A percentile compares a stretch with the other conserved stretches of the same genome.
phyloP scores from a whole-genome alignment of 2,888 invertebrate species.

The Ectemnius continuus region DNA sequence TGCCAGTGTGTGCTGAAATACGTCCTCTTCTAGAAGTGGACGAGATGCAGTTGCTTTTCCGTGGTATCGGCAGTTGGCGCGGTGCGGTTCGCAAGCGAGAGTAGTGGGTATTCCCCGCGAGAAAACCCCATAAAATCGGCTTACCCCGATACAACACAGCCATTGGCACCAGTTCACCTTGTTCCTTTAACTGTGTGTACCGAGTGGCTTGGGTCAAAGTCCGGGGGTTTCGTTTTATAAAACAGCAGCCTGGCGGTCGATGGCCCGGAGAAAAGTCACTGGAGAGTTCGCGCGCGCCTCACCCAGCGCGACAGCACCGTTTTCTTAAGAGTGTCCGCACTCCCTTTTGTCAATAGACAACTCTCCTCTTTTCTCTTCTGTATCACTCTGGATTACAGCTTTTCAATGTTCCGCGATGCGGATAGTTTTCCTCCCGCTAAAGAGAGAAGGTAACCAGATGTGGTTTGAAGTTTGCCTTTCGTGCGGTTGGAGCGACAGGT shows the following conservation, averaged over 20 bases:
- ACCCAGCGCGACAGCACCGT: not conserved
- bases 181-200: constrained; percentile 6
- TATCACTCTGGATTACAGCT: too few species aligned
- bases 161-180: constrained; percentile 11
- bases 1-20: not conserved
- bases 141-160: constrained; percentile 62
- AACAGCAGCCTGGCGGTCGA: constrained; percentile 53
- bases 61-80: constrained; percentile 69
- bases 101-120: constrained; percentile 59
- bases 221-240: constrained; percentile 56
- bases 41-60: constrained; percentile 59
- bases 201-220: constrained; percentile 38
- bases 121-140: constrained; percentile 71
- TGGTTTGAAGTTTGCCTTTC: too few species aligned
- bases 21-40: constrained; percentile 47
- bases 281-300: constrained; percentile 9
- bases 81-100: constrained; percentile 52
- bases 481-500: too few species aligned
- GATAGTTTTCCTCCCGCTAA: too few species aligned
- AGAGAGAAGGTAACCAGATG: too few species aligned
- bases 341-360: not conserved
- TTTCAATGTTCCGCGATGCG: too few species aligned
- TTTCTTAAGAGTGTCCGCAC: not conserved
- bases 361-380: too few species aligned
- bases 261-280: constrained; percentile 21